Conservation (phyloP, 2,888 invertebrate species). For the Hecatera dysodea region DNA sequence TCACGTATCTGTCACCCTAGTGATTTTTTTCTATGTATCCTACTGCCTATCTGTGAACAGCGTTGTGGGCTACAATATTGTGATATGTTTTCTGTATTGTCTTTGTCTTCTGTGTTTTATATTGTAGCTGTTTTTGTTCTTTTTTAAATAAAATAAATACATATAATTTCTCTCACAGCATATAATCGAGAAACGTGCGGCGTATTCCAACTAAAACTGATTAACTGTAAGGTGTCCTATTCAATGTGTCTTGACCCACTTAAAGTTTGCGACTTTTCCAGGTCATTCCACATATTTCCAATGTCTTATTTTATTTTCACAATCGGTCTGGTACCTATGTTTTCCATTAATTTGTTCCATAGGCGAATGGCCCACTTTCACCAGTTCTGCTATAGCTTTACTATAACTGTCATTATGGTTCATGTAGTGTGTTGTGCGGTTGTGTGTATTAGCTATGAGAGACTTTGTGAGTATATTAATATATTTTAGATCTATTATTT, state of each 20-base stretch:
- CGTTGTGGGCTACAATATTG: too few species aligned
- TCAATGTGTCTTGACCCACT: slow-evolving; percentile 1
- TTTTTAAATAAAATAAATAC: too few species aligned
- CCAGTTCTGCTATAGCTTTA: slow-evolving; percentile 65
- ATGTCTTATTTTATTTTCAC: slow-evolving; percentile 53
- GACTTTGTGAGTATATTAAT: slow-evolving; percentile 74
- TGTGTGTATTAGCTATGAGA: slow-evolving; percentile 67
- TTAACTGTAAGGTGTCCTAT: background rate
- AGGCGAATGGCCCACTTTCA: slow-evolving; percentile 79
- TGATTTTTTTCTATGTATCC: too few species aligned
- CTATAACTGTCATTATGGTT: slow-evolving; percentile 70
- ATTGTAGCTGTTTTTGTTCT: too few species aligned
- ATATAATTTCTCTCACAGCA: background rate
- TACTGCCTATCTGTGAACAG: too few species aligned
- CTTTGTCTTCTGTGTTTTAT: too few species aligned
- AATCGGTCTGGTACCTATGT: slow-evolving; percentile 49
- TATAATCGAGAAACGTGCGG: slow-evolving; percentile 4
- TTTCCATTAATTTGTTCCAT: slow-evolving; percentile 67
- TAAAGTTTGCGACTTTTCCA: slow-evolving; percentile 18
- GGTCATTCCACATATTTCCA: slow-evolving; percentile 47
- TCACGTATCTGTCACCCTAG: too few species aligned
- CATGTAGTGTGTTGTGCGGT: slow-evolving; percentile 54
- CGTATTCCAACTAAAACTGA: background rate
- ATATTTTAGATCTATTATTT: background rate
- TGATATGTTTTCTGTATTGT: too few species aligned